Base-by-base conservation (phyloP, 2,888 invertebrate genomes). In the Eretmocerus hayati region DNA sequence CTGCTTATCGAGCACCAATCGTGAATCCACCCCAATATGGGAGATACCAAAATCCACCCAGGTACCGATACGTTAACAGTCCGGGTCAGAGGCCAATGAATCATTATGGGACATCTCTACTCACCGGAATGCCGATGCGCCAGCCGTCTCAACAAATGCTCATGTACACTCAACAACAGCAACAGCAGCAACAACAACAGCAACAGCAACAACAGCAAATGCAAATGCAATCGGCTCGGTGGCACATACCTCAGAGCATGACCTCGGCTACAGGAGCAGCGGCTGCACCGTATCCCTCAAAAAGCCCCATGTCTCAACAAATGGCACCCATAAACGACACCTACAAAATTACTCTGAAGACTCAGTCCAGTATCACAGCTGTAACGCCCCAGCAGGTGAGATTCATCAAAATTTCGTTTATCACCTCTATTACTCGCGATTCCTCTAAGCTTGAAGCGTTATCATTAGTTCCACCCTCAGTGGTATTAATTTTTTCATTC, bases 171-270 rank as follows among this genome's bases (percentile, higher is more conserved):
- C 56, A 62, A 52, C 50, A 58, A 33, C 61, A 60, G 2, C 44
- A 59, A 4, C 62, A 58, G 38, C 62, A 60, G 57, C 59, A 58
- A 52, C 60, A 62, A 59, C 62, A 62, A 16, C 63, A 57, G 30
- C 59, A 52, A 19, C 56, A 62, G 52, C 50, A 58, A 33, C 61
- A 60, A 2, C 44, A 59, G 4, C 62, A 58, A 37, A 62, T 60
- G 57, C 59, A 59, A 15, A 43, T 48, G 43, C 50, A 54, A 19
- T 42, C 55, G 4, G 80, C 81, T 62, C 84, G 85, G 66, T 87
- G 87, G 87, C 87, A 87, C 71, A 86, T 84, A 60, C 87, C 83
- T 46, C 83, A 82, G 64, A 80, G 80, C 54, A 62, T 59, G 1
- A 67, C 60, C 57, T 54, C 60, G 6, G 26, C 26, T n/a, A 13